These are phyloP conservation scores for Argentina silus DNA, from an alignment of 2,797 vertebrate species.

Conservation along the genomic window DNA sequence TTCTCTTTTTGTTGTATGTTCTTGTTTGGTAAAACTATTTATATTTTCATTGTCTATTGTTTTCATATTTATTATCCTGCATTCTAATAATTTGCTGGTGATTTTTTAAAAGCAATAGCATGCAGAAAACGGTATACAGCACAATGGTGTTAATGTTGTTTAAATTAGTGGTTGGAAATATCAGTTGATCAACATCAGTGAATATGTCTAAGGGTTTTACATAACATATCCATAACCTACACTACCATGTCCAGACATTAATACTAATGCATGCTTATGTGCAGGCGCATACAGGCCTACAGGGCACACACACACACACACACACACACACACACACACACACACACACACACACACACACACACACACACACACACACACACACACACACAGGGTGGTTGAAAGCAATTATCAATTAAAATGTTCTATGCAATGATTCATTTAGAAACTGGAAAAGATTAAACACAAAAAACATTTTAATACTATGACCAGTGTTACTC, in stretches of 20 bases:
- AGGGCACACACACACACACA: conserved; percentile 5
- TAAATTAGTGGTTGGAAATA: conserved; percentile 78
- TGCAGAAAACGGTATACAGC: conserved; percentile 94
- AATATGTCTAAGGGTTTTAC: conserved; percentile 68
- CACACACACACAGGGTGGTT: conserved; percentile 65
- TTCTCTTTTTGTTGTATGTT: conserved; percentile 67
- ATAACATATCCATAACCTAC: conserved; percentile 52
- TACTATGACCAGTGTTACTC: conserved; percentile 83
- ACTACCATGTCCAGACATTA: conserved; percentile 62
- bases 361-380: conserved; percentile 33
- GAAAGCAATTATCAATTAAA: conserved; percentile 87
- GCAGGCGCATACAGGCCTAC: conserved; percentile 32
- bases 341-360: conserved; percentile 35
- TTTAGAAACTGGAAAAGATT: conserved; percentile 74
- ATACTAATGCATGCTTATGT: conserved; percentile 44
- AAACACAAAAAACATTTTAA: conserved; percentile 81
- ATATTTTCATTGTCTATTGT: conserved; percentile 72
- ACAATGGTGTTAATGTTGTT: conserved; percentile 85
- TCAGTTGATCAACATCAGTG: conserved; percentile 67
- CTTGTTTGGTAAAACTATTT: conserved; percentile 82
- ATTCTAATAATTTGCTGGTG: conserved; percentile 82
- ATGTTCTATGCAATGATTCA: conserved; percentile 99
- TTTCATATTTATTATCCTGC: conserved; percentile 72
- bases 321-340: conserved; percentile 32
- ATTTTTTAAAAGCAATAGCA: conserved; percentile 96